These are phyloP conservation scores for Orthosia gracilis DNA, from an alignment of 2,888 invertebrate species.

Conservation along the genomic window DNA sequence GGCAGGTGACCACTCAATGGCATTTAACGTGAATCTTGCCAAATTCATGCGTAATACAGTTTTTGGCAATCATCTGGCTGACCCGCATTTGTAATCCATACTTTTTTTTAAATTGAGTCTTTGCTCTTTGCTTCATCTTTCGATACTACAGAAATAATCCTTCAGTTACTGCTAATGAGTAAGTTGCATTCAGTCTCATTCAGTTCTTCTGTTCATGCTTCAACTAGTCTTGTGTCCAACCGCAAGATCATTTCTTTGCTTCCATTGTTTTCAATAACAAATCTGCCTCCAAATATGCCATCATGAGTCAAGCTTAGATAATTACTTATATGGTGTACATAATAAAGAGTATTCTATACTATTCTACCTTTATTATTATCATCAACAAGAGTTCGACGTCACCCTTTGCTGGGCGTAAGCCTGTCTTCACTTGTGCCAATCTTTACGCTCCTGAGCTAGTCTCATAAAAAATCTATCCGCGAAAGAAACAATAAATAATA, in stretches of 20 bases:
- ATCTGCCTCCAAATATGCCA: not conserved
- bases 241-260: too few species aligned
- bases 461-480: too few species aligned
- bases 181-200: not conserved
- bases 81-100: not conserved
- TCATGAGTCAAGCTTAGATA: not conserved
- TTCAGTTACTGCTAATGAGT: not conserved
- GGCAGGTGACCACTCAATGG: conserved; percentile 2
- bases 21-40: not conserved
- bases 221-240: too few species aligned
- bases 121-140: not conserved
- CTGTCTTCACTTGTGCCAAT: too few species aligned
- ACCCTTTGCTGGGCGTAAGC: too few species aligned
- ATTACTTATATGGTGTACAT: too few species aligned
- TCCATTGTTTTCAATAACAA: not conserved
- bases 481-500: not conserved
- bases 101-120: not conserved
- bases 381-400: too few species aligned
- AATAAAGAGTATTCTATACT: too few species aligned
- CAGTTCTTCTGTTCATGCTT: too few species aligned
- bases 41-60: conserved; percentile 22
- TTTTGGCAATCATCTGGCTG: conserved; percentile 7
- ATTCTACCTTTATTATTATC: too few species aligned
- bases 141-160: not conserved
- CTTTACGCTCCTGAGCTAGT: too few species aligned